Percentiles rank a stretch among this genome's conserved stretches.
Conservation (phyloP, 2,797 vertebrate genomes). For the Rhinophrynus dorsalis region DNA sequence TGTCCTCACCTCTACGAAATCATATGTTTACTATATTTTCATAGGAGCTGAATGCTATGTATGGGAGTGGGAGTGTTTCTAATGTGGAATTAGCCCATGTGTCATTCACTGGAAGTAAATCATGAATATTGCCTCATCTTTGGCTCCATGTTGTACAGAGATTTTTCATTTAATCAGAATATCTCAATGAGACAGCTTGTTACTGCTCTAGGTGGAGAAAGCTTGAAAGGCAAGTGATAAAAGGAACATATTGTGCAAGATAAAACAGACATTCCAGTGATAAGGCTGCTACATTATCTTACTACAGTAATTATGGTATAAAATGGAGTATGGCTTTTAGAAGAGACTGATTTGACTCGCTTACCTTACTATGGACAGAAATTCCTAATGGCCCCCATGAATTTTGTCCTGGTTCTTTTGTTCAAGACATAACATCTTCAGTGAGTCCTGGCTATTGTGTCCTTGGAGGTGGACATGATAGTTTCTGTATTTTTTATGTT, state of each 20-base stretch:
- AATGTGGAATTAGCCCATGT: constrained; percentile 1
- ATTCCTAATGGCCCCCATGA: too few species aligned
- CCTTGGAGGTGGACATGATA: too few species aligned
- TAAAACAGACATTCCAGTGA: too few species aligned
- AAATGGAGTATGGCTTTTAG: too few species aligned
- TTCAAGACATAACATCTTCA: too few species aligned
- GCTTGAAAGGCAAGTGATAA: neutral
- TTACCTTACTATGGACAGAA: too few species aligned
- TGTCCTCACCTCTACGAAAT: constrained; percentile 17
- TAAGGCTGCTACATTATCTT: too few species aligned
- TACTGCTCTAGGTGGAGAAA: neutral
- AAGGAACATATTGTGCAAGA: neutral
- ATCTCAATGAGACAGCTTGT: neutral
- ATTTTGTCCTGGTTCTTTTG: too few species aligned
- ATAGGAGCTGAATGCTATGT: constrained; percentile 31
- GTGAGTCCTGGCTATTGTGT: too few species aligned
- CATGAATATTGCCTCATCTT: constrained; percentile 15
- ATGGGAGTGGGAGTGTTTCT: constrained; percentile 3
- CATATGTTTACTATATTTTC: constrained; percentile 14
- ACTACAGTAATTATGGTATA: too few species aligned
- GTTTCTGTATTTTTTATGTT: too few species aligned
- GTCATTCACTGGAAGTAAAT: neutral
- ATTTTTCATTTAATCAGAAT: constrained; percentile 1
- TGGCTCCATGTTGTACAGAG: neutral
- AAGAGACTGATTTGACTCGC: too few species aligned